phyloP scores from a whole-genome alignment of 2,797 vertebrate genomes.

The Sebastiscus tertius region DNA sequence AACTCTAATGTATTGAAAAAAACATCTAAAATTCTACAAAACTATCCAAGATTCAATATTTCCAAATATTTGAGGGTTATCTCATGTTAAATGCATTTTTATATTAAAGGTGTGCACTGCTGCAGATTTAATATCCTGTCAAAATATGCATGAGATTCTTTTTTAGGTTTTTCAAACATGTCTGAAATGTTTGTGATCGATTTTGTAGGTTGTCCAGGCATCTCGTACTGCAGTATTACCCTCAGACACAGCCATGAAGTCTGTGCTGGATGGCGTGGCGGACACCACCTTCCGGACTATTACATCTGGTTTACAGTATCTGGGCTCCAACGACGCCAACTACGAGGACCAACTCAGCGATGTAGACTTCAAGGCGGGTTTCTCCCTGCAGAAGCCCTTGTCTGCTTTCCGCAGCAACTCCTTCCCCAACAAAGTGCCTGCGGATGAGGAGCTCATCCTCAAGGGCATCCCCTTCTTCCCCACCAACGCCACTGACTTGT shows the following conservation, averaged over 20 bases:
- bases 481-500: slow-evolving; percentile 92
- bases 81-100: background rate
- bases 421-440: slow-evolving; percentile 92
- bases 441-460: slow-evolving; percentile 89
- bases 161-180: slow-evolving; percentile 12
- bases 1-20: background rate
- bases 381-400: slow-evolving; percentile 91
- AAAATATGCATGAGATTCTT: background rate
- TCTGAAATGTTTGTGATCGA: slow-evolving; percentile 67
- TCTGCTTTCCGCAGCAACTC: slow-evolving; percentile 94
- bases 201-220: slow-evolving; percentile 73
- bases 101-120: background rate
- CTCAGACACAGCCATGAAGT: slow-evolving; percentile 93
- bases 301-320: slow-evolving; percentile 95
- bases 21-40: background rate
- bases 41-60: background rate
- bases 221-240: slow-evolving; percentile 74
- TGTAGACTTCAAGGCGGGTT: slow-evolving; percentile 80
- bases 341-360: slow-evolving; percentile 83
- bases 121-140: background rate
- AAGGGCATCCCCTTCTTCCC: slow-evolving; percentile 88
- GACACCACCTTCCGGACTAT: slow-evolving; percentile 99
- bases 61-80: background rate
- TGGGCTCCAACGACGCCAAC: slow-evolving; percentile 94
- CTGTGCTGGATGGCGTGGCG: slow-evolving; percentile 95